A percentile compares a stretch with the other conserved stretches of the same genome.
Conservation (phyloP, 2,113 vertebrate species). For the Spheniscus mendiculus region DNA sequence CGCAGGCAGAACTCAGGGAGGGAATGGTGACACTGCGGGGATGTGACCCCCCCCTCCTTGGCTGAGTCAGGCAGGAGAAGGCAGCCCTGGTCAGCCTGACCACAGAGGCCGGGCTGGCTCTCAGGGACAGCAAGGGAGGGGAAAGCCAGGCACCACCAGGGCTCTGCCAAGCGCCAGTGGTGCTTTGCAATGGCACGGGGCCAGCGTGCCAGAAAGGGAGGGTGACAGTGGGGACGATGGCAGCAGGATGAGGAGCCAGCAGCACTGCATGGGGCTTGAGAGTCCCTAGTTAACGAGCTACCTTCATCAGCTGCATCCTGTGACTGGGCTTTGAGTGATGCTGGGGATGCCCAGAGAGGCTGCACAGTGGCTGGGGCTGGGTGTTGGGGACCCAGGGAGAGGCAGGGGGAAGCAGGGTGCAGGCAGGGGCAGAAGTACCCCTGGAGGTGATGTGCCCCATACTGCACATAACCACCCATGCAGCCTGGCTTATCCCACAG, state of each 20-base stretch:
- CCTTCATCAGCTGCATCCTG: background rate
- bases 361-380: background rate
- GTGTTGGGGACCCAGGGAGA: background rate
- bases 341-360: background rate
- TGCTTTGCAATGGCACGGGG: background rate
- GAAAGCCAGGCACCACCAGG: background rate
- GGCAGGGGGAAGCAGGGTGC: background rate
- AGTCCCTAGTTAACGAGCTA: background rate
- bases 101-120: background rate
- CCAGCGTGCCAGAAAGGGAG: background rate
- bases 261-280: background rate
- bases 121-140: background rate
- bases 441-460: no score
- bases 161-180: background rate
- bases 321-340: background rate
- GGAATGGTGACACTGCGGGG: rapidly evolving
- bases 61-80: background rate
- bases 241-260: background rate
- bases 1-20: background rate
- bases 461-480: background rate
- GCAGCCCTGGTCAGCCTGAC: background rate
- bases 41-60: background rate
- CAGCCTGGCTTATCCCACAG: background rate
- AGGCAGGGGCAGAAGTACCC: background rate
- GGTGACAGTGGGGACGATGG: background rate